A percentile compares a stretch with the other conserved stretches of the same genome.
Conservation (phyloP, 2,888 invertebrate genomes). For the Drosophila niveifrons region DNA sequence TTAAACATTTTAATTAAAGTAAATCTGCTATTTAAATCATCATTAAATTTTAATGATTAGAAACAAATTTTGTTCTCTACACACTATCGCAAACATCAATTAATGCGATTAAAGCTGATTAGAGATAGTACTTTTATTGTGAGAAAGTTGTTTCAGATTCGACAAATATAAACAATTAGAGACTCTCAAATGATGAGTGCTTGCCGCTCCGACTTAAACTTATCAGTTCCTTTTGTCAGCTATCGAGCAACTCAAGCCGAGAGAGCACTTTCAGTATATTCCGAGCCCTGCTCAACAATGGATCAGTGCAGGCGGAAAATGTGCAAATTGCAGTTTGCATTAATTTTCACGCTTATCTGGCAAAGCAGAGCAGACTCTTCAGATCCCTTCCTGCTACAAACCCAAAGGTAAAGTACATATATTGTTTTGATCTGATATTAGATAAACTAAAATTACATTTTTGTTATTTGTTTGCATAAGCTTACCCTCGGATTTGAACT, state of each 20-base stretch:
- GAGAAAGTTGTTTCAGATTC: conserved; percentile 5
- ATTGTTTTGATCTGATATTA: background rate
- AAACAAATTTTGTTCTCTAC: background rate
- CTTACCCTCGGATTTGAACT: conserved; percentile 86
- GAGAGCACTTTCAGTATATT: conserved; percentile 35
- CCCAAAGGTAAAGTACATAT: conserved; percentile 51
- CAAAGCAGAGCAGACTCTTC: conserved; percentile 18
- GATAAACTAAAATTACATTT: background rate
- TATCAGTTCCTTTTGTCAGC: conserved; percentile 29
- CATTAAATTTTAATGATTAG: background rate
- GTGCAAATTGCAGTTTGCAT: conserved; percentile 16
- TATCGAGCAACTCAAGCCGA: conserved; percentile 2
- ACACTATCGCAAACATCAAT: background rate
- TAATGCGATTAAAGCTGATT: conserved; percentile 12
- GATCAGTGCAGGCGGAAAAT: conserved; percentile 35
- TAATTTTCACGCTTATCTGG: conserved; percentile 18
- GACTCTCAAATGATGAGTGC: background rate
- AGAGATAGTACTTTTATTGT: conserved; percentile 2
- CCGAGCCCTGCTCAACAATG: conserved; percentile 13
- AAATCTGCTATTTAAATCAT: background rate
- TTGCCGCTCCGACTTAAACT: conserved; percentile 17
- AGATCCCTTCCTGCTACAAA: conserved; percentile 51
- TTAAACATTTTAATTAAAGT: background rate
- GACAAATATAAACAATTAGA: conserved; percentile 9
- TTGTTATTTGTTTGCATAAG: conserved; percentile 80